Evolutionary conservation across 2,797 vertebrate species (phyloP).

Genomic region (Furcifer pardalis): DNA sequence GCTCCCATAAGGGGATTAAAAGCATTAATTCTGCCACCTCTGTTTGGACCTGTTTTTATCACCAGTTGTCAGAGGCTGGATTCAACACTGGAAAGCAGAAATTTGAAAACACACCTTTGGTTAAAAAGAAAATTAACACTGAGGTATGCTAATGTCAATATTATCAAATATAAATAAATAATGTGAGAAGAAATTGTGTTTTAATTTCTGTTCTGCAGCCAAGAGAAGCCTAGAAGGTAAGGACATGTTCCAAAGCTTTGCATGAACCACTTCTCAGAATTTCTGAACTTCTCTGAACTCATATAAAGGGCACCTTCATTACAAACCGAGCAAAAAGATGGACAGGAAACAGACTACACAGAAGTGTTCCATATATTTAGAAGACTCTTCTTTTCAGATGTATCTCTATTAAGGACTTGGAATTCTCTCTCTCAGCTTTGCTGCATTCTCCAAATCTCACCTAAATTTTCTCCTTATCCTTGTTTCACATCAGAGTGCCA

Average conservation of each 20-base stretch:
- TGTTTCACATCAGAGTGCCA: no score
- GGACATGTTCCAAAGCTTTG: background rate
- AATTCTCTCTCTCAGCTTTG: no score
- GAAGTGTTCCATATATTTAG: background rate
- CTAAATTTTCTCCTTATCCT: no score
- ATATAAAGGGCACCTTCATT: background rate
- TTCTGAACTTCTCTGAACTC: background rate
- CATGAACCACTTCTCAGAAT: background rate
- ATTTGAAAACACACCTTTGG: conserved; percentile 35
- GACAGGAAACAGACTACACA: background rate
- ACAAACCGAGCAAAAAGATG: background rate
- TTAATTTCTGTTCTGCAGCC: background rate
- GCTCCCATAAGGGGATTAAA: conserved; percentile 42
- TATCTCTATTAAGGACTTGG: no score
- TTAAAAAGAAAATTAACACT: conserved; percentile 36
- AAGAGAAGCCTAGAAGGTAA: background rate
- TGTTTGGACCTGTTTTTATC: conserved; percentile 55
- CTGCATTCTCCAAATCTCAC: no score
- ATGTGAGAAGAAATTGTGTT: background rate
- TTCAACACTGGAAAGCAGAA: conserved; percentile 31
- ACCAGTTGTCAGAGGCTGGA: conserved; percentile 44
- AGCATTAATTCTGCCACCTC: conserved; percentile 56
- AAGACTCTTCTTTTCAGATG: background rate
- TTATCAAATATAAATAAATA: conserved; percentile 31
- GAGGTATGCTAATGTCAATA: conserved; percentile 20